Evolutionary conservation across 2,113 vertebrate genomes (phyloP).

Genomic region (Cinclus mexicanus): DNA sequence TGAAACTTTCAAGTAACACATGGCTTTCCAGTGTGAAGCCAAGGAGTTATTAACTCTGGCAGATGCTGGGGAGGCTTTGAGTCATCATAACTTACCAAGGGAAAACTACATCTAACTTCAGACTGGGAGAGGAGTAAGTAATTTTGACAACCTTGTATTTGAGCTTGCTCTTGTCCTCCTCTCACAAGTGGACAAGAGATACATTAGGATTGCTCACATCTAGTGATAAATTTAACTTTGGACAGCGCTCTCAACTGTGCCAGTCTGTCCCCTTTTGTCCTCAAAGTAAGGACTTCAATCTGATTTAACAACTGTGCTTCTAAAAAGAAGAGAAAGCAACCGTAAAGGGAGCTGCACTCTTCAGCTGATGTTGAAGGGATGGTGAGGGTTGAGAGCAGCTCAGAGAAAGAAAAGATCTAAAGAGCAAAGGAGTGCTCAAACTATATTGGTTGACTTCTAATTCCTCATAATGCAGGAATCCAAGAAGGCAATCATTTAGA

Average conservation of each 20-base stretch:
- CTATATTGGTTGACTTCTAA: neutral
- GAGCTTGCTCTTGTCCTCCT: neutral
- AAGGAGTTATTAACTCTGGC: neutral
- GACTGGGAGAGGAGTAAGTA: neutral
- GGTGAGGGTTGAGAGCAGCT: neutral
- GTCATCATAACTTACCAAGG: neutral
- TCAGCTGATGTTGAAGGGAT: neutral
- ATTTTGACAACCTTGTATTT: neutral
- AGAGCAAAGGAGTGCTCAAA: neutral
- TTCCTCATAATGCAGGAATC: neutral
- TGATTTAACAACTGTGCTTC: neutral
- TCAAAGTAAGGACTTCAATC: neutral
- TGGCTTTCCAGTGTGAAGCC: neutral
- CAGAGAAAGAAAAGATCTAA: neutral
- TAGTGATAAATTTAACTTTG: neutral
- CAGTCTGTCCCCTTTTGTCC: neutral
- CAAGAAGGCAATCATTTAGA: neutral
- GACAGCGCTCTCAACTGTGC: neutral
- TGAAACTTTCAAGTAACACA: neutral
- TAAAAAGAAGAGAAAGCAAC: neutral
- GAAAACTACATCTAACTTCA: neutral
- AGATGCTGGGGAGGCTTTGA: neutral
- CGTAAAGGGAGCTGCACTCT: neutral
- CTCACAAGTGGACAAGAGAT: neutral
- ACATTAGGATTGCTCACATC: neutral